Evolutionary conservation across 2,797 vertebrate genomes (phyloP).

Genomic region (Molossus alvarezi): DNA sequence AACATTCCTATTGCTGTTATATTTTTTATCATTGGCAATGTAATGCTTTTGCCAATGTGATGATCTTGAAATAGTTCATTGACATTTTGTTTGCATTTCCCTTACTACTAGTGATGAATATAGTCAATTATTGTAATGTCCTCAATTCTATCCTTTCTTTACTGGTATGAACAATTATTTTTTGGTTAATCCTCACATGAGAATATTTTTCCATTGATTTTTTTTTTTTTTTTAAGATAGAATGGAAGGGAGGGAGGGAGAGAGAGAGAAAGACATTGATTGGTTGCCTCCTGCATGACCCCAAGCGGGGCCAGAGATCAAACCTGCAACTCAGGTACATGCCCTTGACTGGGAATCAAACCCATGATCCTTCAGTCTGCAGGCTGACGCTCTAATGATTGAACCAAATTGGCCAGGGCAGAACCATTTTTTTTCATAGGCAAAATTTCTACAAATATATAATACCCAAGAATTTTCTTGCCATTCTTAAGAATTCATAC

Average conservation of each 20-base stretch:
- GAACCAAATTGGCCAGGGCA: too few species aligned
- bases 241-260: too few species aligned
- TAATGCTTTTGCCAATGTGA: conserved; percentile 47
- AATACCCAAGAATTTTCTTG: conserved; percentile 24
- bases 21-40: not conserved
- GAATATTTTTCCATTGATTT: too few species aligned
- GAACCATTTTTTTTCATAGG: not conserved
- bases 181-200: too few species aligned
- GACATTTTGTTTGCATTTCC: conserved; percentile 44
- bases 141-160: not conserved
- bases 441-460: conserved; percentile 29
- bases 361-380: too few species aligned
- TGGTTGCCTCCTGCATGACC: too few species aligned
- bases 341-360: too few species aligned
- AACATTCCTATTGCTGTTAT: not conserved
- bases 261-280: too few species aligned
- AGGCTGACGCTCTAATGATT: too few species aligned
- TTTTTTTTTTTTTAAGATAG: too few species aligned
- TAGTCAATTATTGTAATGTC: not conserved
- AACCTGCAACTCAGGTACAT: too few species aligned
- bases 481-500: conserved; percentile 49
- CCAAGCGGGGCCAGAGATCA: too few species aligned
- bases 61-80: conserved; percentile 27
- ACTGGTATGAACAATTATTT: not conserved
- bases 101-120: conserved; percentile 19